Percentiles rank a stretch among this genome's conserved stretches.
Conservation (phyloP, 2,113 vertebrate species). For the Myrmophylax atrothorax region DNA sequence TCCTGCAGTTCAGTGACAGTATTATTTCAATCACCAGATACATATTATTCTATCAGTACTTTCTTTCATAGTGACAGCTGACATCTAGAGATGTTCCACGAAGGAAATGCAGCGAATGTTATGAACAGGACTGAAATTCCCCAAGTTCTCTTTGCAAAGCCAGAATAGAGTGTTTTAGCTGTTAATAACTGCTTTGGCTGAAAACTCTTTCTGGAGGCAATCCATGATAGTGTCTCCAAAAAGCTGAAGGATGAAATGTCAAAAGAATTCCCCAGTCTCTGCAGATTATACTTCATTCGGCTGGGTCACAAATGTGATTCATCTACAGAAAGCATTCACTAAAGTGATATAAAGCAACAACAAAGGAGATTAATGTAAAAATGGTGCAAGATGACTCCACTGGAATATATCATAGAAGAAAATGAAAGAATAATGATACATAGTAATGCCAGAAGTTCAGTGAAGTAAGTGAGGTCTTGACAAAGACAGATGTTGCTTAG, state of each 20-base stretch:
- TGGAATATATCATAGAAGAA: neutral
- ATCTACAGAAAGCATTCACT: neutral
- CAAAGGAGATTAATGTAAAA: neutral
- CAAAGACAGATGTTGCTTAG: neutral
- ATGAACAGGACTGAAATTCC: neutral
- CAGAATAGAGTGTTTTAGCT: neutral
- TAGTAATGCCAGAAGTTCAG: neutral
- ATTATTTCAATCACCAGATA: neutral
- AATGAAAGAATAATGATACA: neutral
- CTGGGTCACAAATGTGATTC: neutral
- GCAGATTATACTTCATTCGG: neutral
- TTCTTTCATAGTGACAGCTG: neutral
- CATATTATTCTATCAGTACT: neutral
- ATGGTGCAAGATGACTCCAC: neutral
- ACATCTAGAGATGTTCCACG: neutral
- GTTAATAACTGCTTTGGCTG: neutral
- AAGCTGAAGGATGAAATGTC: neutral
- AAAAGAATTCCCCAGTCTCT: neutral
- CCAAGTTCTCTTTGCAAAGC: neutral
- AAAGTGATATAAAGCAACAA: neutral
- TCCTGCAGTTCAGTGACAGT: neutral
- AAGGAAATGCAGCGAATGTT: neutral
- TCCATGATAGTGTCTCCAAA: neutral
- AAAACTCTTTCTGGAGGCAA: neutral
- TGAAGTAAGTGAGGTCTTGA: neutral